Evolutionary conservation across 2,888 invertebrate species (phyloP).

Genomic region (Cataglyphis cursor): DNA sequence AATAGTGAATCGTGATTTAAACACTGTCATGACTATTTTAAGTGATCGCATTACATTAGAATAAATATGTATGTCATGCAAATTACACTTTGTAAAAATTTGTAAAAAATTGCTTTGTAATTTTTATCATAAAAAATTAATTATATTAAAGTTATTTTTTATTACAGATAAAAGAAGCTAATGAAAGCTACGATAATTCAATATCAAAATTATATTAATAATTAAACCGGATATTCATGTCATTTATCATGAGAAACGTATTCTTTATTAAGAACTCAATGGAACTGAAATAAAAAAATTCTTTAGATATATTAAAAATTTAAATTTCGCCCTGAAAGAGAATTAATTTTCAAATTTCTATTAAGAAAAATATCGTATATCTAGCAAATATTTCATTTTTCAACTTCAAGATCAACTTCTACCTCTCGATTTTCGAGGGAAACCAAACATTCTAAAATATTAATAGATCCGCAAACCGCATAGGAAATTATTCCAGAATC

Average conservation of each 20-base stretch:
- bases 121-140: constrained; percentile 20
- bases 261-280: neutral
- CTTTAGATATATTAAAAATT: neutral
- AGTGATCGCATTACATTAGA: constrained; percentile 17
- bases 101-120: neutral
- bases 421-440: neutral
- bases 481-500: constrained; percentile 23
- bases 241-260: too few species aligned
- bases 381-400: neutral
- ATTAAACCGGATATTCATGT: neutral
- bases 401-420: neutral
- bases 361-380: neutral
- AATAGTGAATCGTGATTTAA: neutral
- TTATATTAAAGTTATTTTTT: constrained; percentile 1
- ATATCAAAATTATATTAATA: neutral
- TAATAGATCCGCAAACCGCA: neutral
- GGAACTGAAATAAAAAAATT: neutral
- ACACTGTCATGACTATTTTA: constrained; percentile 7
- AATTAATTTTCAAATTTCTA: neutral
- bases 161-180: neutral
- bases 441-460: constrained; percentile 5
- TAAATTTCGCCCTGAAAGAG: neutral
- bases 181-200: neutral
- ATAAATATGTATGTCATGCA: constrained; percentile 22
- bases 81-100: constrained; percentile 21